Base-by-base conservation (phyloP, 2,888 invertebrate genomes). In the Apamea sordens region DNA sequence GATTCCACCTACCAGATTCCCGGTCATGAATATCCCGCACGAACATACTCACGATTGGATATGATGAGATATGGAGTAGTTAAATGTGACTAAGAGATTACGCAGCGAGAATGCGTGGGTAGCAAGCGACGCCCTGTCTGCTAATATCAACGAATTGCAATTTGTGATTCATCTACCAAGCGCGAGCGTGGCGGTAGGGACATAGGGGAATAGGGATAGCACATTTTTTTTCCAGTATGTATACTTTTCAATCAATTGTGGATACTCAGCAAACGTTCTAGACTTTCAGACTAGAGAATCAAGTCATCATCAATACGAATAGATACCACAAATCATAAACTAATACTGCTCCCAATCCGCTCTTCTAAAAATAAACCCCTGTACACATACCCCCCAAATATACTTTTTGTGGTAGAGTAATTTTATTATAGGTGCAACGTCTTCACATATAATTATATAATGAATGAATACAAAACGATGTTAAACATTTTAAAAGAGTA, bases 11-110 rank as follows among this genome's bases (percentile, higher is more conserved):
- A 7, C 11, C 15, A 44, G 18, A 53, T 53, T 24, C 15, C 28
- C 5, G 13, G 3, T 32, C n/a, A 53, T 21, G 32, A 32, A 36
- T 61, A 41, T 59, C 4, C 28, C 15, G 36, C 13, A 28, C n/a
- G 21, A 67, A 15, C 2, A 28, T 24, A 47, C n/a, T 21, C 32
- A 36, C 53, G 28, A 77, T 56, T 47, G 11, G 21, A 1, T 72
- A 50, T 32, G 11, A 64, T 32, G 32, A 21, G 4, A 50, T n/a
- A 47, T 8, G 5, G 13, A 64, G n/a, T 24, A 47, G 21, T 80
- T 2, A 56, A 80, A 28, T 36, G 41, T 75, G 83, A 82, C 83
- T 82, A 67, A 82, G 32, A 75, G 28, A 74, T 67, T 53, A 61
- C 47, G 50, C 67, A 44, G 24, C 32, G 11, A 61, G 32, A 44